A percentile compares a stretch with the other conserved stretches of the same genome.
Evolutionary conservation across 2,113 vertebrate species (phyloP).

Genomic region (Stegastes partitus): DNA sequence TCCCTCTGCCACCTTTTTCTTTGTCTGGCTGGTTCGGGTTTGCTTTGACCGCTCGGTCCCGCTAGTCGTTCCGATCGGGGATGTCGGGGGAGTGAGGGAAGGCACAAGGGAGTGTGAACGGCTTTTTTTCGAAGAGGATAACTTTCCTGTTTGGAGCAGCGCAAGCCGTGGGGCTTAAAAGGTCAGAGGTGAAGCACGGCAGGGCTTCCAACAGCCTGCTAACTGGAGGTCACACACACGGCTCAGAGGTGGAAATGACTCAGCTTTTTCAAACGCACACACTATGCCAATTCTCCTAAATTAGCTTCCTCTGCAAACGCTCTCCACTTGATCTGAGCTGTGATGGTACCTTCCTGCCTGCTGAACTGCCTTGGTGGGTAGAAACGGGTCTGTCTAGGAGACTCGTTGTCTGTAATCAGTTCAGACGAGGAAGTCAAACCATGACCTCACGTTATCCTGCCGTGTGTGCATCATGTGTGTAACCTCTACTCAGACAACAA

Average conservation of each 20-base stretch:
- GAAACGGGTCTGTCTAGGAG: neutral
- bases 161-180: slow-evolving; percentile 52
- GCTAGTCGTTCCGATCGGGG: slow-evolving; percentile 24
- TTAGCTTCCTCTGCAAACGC: slow-evolving; percentile 9
- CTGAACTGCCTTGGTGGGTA: neutral
- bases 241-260: slow-evolving; percentile 49
- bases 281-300: neutral
- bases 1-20: slow-evolving; percentile 20
- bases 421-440: slow-evolving; percentile 7
- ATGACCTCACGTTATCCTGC: slow-evolving; percentile 1
- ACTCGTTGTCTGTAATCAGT: slow-evolving; percentile 12
- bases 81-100: slow-evolving; percentile 48
- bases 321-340: slow-evolving; percentile 32
- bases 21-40: slow-evolving; percentile 21
- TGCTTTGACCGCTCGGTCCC: slow-evolving; percentile 6
- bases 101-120: slow-evolving; percentile 62
- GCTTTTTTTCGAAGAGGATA: slow-evolving; percentile 42
- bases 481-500: slow-evolving; percentile 46
- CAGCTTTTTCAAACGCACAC: slow-evolving; percentile 4
- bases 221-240: slow-evolving; percentile 46
- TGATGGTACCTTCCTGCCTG: slow-evolving; percentile 29
- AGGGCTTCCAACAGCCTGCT: slow-evolving; percentile 44
- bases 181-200: slow-evolving; percentile 57
- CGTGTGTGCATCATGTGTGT: slow-evolving; percentile 17
- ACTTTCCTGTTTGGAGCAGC: slow-evolving; percentile 48